These are phyloP conservation scores for Anoplolepis gracilipes DNA, from an alignment of 1,140 invertebrate genomes.

Conservation along the genomic window DNA sequence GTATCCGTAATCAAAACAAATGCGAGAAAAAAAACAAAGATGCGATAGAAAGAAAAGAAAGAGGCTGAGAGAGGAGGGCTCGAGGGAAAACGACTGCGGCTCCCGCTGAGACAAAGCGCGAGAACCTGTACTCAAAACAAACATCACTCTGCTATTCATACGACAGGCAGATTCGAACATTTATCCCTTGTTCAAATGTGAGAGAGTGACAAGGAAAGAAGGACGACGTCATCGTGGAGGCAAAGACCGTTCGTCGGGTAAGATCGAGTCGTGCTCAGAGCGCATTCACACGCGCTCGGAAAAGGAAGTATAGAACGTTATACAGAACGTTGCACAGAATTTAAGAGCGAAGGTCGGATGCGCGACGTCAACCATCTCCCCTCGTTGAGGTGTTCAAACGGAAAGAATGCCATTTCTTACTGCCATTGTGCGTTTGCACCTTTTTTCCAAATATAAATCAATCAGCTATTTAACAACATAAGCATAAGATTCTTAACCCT, in stretches of 20 bases:
- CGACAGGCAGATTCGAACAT: slow-evolving; percentile 74
- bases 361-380: slow-evolving; percentile 77
- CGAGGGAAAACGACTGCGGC: slow-evolving; percentile 69
- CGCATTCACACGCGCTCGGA: slow-evolving; percentile 79
- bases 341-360: slow-evolving; percentile 67
- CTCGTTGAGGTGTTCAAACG: slow-evolving; percentile 61
- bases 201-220: background rate
- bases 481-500: background rate
- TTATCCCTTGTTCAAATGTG: slow-evolving; percentile 65
- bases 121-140: slow-evolving; percentile 84
- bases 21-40: slow-evolving; percentile 13
- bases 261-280: slow-evolving; percentile 77
- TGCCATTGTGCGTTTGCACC: slow-evolving; percentile 49
- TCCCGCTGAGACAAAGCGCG: slow-evolving; percentile 80
- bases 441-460: slow-evolving; percentile 45
- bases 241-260: slow-evolving; percentile 49
- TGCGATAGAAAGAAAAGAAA: background rate
- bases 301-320: slow-evolving; percentile 78
- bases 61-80: background rate
- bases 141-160: slow-evolving; percentile 82
- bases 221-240: slow-evolving; percentile 31
- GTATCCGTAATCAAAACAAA: background rate
- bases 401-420: slow-evolving; percentile 27
- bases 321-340: slow-evolving; percentile 51
- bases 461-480: slow-evolving; percentile 14